A percentile compares a stretch with the other conserved stretches of the same genome.
Evolutionary conservation across 2,888 invertebrate genomes (phyloP).

Genomic region (Harpalus rubripes): DNA sequence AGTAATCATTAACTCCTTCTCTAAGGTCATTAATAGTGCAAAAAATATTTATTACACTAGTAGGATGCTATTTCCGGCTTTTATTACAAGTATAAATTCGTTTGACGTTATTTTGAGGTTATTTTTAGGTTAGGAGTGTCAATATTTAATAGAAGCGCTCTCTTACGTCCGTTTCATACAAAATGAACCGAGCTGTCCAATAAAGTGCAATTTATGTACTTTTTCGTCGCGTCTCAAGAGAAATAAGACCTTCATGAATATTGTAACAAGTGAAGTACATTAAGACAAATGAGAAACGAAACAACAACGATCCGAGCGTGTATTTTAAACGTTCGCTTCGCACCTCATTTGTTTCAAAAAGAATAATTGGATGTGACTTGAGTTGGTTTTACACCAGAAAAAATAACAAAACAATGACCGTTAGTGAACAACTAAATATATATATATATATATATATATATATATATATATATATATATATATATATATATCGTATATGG

Average conservation of each 20-base stretch:
- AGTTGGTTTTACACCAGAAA: too few species aligned
- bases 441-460: too few species aligned
- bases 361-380: constrained; percentile 1
- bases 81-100: too few species aligned
- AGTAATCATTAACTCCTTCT: too few species aligned
- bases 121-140: not conserved
- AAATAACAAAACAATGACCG: too few species aligned
- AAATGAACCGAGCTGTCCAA: constrained; percentile 23
- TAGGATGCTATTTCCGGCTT: too few species aligned
- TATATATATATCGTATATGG: too few species aligned
- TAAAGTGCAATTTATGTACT: constrained; percentile 36
- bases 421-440: too few species aligned
- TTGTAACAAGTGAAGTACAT: constrained; percentile 19
- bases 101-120: too few species aligned
- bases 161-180: constrained; percentile 15
- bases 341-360: constrained; percentile 29
- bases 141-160: constrained; percentile 20
- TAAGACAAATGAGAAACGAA: constrained; percentile 28
- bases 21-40: too few species aligned
- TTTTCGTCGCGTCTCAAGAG: constrained; percentile 26
- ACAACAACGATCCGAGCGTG: constrained; percentile 1
- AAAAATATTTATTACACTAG: too few species aligned
- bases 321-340: not conserved
- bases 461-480: too few species aligned
- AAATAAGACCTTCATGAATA: constrained; percentile 35